phyloP scores from a whole-genome alignment of 2,113 vertebrate species.

The Anguilla japonica region DNA sequence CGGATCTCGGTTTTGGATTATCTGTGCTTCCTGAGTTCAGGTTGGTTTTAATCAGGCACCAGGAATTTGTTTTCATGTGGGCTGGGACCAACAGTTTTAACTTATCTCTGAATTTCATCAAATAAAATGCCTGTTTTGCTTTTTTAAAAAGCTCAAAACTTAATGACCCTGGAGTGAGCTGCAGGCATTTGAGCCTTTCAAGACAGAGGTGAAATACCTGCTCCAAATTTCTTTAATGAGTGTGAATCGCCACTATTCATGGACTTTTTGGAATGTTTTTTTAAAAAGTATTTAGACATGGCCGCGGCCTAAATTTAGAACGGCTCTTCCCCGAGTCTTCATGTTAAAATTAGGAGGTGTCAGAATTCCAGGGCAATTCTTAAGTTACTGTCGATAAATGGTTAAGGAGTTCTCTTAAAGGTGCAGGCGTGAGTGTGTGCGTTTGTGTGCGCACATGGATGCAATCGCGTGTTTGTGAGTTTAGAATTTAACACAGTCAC shows the following conservation, averaged over 20 bases:
- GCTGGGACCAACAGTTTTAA: background rate
- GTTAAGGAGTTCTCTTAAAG: conserved; percentile 63
- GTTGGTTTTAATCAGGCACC: conserved; percentile 18
- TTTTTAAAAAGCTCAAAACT: background rate
- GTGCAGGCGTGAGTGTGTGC: conserved; percentile 43
- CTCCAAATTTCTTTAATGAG: conserved; percentile 50
- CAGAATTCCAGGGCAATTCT: conserved; percentile 70
- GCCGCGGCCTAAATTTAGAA: conserved; percentile 68
- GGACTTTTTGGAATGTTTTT: conserved; percentile 59
- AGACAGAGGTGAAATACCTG: background rate
- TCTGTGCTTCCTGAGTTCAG: conserved; percentile 19
- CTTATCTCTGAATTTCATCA: background rate
- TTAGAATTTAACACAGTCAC: conserved; percentile 11
- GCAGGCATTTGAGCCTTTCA: background rate
- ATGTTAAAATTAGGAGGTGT: conserved; percentile 76
- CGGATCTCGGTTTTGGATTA: conserved; percentile 12
- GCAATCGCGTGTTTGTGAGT: conserved; percentile 37
- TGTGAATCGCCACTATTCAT: conserved; percentile 64
- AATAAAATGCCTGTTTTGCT: background rate
- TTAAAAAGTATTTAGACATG: conserved; percentile 66
- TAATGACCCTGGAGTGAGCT: background rate
- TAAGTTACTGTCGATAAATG: conserved; percentile 71
- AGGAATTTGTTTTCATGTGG: background rate
- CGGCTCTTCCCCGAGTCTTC: conserved; percentile 64
- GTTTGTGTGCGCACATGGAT: conserved; percentile 34